These are phyloP conservation scores for Morbakka virulenta DNA, from an alignment of 30 jellyfish, hydroid and myxozoan genomes.

Conservation along the genomic window DNA sequence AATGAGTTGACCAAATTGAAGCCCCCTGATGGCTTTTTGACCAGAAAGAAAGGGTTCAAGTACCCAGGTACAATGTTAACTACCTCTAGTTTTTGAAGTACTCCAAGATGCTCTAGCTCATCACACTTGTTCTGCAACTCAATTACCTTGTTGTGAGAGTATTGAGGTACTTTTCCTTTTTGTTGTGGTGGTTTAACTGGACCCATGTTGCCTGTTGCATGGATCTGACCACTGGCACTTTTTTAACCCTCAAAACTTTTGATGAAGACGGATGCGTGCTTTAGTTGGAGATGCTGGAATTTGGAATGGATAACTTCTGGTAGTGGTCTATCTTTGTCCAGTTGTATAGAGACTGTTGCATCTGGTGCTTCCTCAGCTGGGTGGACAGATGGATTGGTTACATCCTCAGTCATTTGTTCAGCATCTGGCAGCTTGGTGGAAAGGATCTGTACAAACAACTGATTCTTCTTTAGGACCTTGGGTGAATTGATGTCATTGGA, in stretches of 20 bases:
- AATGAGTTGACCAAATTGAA: constrained; percentile 53
- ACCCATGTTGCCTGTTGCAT: constrained; percentile 70
- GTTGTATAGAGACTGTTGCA: no score
- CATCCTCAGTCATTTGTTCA: no score
- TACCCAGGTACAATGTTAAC: constrained; percentile 31
- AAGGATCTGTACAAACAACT: no score
- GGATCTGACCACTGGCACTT: constrained; percentile 48
- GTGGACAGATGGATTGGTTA: no score
- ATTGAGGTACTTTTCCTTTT: constrained; percentile 49
- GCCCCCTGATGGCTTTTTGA: constrained; percentile 63
- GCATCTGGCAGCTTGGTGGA: no score
- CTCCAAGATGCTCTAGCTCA: constrained; percentile 46
- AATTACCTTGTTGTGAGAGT: constrained; percentile 18
- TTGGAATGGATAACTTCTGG: background rate
- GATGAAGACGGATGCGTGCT: constrained; percentile 18
- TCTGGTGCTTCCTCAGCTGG: no score
- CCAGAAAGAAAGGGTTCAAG: constrained; percentile 62
- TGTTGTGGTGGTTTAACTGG: constrained; percentile 54
- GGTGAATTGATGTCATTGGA: no score
- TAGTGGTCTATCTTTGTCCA: background rate
- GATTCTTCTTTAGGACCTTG: no score
- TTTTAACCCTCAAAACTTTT: constrained; percentile 47
- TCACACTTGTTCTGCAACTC: constrained; percentile 51
- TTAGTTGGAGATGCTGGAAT: constrained; percentile 18
- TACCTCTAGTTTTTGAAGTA: constrained; percentile 49